A percentile compares a stretch with the other conserved stretches of the same genome.
Evolutionary conservation across 2,888 invertebrate genomes (phyloP).

Genomic region (Leucoptera coffeella): DNA sequence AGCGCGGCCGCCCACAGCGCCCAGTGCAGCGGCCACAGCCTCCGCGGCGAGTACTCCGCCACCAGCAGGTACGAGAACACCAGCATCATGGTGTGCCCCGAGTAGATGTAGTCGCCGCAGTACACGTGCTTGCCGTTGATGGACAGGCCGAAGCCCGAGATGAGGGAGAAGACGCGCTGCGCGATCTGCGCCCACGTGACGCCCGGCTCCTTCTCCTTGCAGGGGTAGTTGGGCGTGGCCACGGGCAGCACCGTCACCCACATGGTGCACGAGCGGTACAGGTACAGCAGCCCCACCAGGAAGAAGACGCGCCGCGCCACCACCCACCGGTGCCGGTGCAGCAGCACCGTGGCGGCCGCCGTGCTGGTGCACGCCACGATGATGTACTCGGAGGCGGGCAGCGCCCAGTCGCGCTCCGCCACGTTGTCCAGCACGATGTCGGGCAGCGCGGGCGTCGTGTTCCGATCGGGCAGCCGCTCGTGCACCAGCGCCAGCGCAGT

Average conservation of each 20-base stretch:
- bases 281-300: constrained; percentile 74
- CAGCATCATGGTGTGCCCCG: constrained; percentile 87
- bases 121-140: constrained; percentile 88
- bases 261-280: constrained; percentile 84
- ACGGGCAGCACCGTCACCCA: constrained; percentile 84
- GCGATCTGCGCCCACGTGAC: constrained; percentile 65
- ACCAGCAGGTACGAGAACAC: constrained; percentile 80
- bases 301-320: constrained; percentile 76
- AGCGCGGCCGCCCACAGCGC: constrained; percentile 64
- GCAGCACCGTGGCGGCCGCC: constrained; percentile 69
- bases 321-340: constrained; percentile 86
- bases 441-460: constrained; percentile 68
- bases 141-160: constrained; percentile 83
- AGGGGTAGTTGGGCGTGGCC: constrained; percentile 76
- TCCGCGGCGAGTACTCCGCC: constrained; percentile 79
- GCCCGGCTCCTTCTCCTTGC: constrained; percentile 74
- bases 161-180: constrained; percentile 70
- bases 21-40: constrained; percentile 75
- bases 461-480: constrained; percentile 77
- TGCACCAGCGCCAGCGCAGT: constrained; percentile 78
- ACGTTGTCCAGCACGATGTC: constrained; percentile 79
- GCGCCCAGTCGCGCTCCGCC: constrained; percentile 69
- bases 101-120: constrained; percentile 91
- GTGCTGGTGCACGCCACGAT: constrained; percentile 77
- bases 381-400: constrained; percentile 78